Evolutionary conservation across 2,797 vertebrate species (phyloP), one percentile per base, ranked within the genome.

Genomic region (Parauchenoglanis punctatus): DNA sequence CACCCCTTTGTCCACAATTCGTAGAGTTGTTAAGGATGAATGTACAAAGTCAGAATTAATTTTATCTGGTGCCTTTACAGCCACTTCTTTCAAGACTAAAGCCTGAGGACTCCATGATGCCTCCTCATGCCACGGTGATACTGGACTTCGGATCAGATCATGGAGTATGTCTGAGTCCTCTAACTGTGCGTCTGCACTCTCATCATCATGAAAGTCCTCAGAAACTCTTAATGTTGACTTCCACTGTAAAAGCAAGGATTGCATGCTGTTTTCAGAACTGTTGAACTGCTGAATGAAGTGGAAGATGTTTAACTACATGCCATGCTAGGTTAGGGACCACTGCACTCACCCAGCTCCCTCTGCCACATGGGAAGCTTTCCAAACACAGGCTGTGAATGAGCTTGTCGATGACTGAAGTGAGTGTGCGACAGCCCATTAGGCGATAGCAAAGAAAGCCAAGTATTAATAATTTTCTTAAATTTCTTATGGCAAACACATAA

Each of bases 1-100:
- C 87, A 98, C 98, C 12, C 88, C 87, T 76, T 95, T 95, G 92
- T 95, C 93, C 0, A 96, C 89, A 0, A 98, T 90, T 2, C 92
- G 92, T 31, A 98, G 93, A 4, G 92, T 92, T 2, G 25, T 95
- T 84, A 98, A 93, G 81, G 92, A 91, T 20, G 76, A 94, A 89
- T 92, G 93, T 84, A 97, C 1, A 0, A 93, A 92, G 73, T 86
- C 35, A 8, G 90, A 31, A 0, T 0, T 49, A 68, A 96, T 28
- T 31, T 87, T 70, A 3, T 40, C 28, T 65, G 68, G 44, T 52
- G 40, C 59, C 68, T 76, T 83, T 31, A 87, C 81, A 28, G 81
- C 80, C 44, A 87, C n/a, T 54, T 87, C 58, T 82, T 56, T 87
- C 68, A 87, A 18, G n/a, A 6, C 80, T 28, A 56, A 76, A 0